A percentile compares a stretch with the other conserved stretches of the same genome.
These are phyloP conservation scores for Diachasma alloeum DNA, from an alignment of 1,140 invertebrate genomes.

Conservation along the genomic window DNA sequence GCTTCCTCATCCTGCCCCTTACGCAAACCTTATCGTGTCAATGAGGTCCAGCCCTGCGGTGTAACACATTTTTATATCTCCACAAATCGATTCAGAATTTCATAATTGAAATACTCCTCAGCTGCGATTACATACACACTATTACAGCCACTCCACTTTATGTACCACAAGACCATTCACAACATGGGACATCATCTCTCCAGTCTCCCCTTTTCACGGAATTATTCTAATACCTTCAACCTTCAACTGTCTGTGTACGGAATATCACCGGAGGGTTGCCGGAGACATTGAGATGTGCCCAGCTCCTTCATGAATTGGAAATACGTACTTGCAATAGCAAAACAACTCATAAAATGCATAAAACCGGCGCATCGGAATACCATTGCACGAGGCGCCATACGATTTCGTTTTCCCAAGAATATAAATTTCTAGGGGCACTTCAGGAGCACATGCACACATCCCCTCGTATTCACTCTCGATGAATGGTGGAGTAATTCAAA, in stretches of 20 bases:
- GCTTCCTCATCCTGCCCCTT: too few species aligned
- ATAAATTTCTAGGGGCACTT: not conserved
- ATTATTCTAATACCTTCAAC: too few species aligned
- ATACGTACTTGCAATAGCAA: constrained; percentile 51
- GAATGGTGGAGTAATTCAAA: constrained; percentile 12
- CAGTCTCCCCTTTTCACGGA: too few species aligned
- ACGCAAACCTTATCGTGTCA: too few species aligned
- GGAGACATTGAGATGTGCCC: not conserved
- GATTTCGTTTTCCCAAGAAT: not conserved
- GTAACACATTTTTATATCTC: too few species aligned
- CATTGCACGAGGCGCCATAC: constrained; percentile 11
- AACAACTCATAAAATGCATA: constrained; percentile 59
- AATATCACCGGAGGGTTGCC: not conserved
- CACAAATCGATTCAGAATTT: too few species aligned
- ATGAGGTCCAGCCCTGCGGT: too few species aligned
- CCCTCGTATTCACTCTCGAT: too few species aligned
- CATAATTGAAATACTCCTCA: too few species aligned
- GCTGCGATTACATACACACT: not conserved
- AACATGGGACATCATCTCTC: too few species aligned
- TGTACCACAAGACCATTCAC: too few species aligned
- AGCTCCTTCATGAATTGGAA: constrained; percentile 60
- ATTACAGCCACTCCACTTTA: not conserved
- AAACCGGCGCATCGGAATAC: constrained; percentile 40
- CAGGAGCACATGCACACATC: not conserved
- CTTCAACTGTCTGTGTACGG: not conserved